Percentiles rank a stretch among this genome's conserved stretches.
phyloP scores from a whole-genome alignment of 1,140 invertebrate species.

The Pseudoatta argentina region DNA sequence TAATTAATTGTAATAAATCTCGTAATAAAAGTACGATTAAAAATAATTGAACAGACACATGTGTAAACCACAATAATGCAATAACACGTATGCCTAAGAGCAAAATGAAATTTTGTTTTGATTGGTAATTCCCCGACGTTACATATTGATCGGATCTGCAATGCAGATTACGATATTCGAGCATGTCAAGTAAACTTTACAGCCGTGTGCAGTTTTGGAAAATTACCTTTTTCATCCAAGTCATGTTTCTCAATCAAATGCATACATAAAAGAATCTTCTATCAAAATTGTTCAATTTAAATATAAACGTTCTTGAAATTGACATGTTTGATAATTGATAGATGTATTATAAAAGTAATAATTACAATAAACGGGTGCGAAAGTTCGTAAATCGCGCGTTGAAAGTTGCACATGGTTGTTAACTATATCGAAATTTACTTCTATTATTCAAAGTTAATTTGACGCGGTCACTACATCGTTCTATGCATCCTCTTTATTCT shows the following conservation, averaged over 20 bases:
- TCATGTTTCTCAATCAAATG: background rate
- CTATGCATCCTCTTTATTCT: conserved; percentile 15
- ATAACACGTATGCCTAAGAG: conserved; percentile 14
- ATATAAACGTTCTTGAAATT: background rate
- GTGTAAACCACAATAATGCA: background rate
- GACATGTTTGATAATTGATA: background rate
- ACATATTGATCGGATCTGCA: conserved; percentile 63
- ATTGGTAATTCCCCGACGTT: conserved; percentile 67
- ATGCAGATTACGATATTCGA: conserved; percentile 67
- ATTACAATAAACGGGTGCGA: background rate
- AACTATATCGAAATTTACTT: background rate
- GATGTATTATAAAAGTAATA: background rate
- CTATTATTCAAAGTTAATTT: background rate
- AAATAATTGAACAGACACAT: background rate
- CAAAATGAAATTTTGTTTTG: conserved; percentile 65
- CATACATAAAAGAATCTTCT: background rate
- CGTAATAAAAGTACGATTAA: background rate
- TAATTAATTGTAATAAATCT: conserved; percentile 2
- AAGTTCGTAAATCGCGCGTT: background rate
- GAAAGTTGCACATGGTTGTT: background rate
- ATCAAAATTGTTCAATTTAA: conserved; percentile 9
- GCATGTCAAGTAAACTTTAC: conserved; percentile 64
- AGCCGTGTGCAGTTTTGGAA: conserved; percentile 56
- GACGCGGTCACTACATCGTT: background rate
- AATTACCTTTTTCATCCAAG: conserved; percentile 37